Percentiles rank a stretch among this genome's conserved stretches.
Evolutionary conservation across 2,888 invertebrate genomes (phyloP).

Genomic region (Pseudococcus viburni): DNA sequence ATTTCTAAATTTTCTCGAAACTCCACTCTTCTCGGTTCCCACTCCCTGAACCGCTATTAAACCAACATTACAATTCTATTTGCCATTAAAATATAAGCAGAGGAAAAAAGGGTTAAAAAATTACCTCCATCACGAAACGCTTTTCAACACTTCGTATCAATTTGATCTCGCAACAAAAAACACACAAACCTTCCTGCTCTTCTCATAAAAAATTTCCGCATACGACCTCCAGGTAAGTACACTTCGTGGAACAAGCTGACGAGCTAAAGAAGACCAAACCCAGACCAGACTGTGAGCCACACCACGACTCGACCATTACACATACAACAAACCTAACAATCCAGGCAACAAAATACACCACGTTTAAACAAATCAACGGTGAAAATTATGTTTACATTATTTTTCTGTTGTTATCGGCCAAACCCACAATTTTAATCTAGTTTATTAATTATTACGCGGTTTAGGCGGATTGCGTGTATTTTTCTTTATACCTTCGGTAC

Average conservation of each 20-base stretch:
- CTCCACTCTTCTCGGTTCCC: too few relatives aligned
- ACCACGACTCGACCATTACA: not conserved
- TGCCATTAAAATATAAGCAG: too few relatives aligned
- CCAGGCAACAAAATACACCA: slow-evolving; percentile 12
- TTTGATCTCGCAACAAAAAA: not conserved
- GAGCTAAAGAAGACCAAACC: not conserved
- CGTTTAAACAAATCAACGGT: slow-evolving; percentile 36
- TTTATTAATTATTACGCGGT: slow-evolving; percentile 64
- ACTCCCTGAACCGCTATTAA: too few relatives aligned
- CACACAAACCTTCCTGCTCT: not conserved
- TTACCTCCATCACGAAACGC: not conserved
- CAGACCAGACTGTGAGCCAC: not conserved
- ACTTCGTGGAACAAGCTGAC: not conserved
- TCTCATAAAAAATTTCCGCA: not conserved
- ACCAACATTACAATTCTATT: too few relatives aligned
- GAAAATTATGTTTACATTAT: slow-evolving; percentile 50
- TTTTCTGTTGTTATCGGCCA: slow-evolving; percentile 59
- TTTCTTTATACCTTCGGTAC: not conserved
- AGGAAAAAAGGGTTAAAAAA: too few relatives aligned
- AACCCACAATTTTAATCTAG: slow-evolving; percentile 64
- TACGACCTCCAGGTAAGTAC: not conserved
- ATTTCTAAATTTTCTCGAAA: too few relatives aligned
- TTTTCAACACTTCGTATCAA: not conserved
- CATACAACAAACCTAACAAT: not conserved
- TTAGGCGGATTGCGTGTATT: slow-evolving; percentile 63